Evolutionary conservation across 2,888 invertebrate genomes (phyloP), one percentile per base, ranked within the genome.

Genomic region (Himalopsyche anomala): DNA sequence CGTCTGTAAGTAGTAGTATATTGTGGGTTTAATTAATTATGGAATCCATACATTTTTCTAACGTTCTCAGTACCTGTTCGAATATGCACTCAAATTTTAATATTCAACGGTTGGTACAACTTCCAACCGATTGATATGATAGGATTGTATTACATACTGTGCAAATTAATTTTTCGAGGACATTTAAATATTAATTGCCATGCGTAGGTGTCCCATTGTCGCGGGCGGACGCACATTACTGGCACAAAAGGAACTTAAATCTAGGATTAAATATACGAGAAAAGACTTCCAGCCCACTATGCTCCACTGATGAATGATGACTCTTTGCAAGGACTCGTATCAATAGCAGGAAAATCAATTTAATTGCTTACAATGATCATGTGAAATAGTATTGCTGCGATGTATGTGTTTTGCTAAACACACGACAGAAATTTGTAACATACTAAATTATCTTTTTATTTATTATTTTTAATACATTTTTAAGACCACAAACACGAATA

Each of bases 151-250:
- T 62, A 62, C 28, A 28, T 28, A 28, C 62, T 62, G 62, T 62
- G 62, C 62, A 62, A 62, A 62, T 62, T 62, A 62, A 62, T 9
- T 62, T 62, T 62, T 62, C 62, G 62, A 62, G 62, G 62, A 62
- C 62, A 19, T 62, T 62, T 62, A 62, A 62, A 62, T 19, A 62
- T 62, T 62, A 62, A 62, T 62, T 62, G 62, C 62, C 28, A 3
- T 3, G 62, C 62, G 62, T 62, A 62, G 62, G 62, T 62, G 62
- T 19, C 62, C 28, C 62, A 62, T 19, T 62, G 62, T 62, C 19
- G 62, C 19, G n/a, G 19, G 62, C 62, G 28, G 19, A 62, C 51
- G 28, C 62, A 28, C 28, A 62, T 62, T 9, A 8, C 28, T 19
- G 19, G 3, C 62, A 62, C 62, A 62, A 62, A 62, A 62, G 19